Evolutionary conservation across 1,140 invertebrate species (phyloP), one percentile per base, ranked within the genome.

Genomic region (Aphis gossypii): DNA sequence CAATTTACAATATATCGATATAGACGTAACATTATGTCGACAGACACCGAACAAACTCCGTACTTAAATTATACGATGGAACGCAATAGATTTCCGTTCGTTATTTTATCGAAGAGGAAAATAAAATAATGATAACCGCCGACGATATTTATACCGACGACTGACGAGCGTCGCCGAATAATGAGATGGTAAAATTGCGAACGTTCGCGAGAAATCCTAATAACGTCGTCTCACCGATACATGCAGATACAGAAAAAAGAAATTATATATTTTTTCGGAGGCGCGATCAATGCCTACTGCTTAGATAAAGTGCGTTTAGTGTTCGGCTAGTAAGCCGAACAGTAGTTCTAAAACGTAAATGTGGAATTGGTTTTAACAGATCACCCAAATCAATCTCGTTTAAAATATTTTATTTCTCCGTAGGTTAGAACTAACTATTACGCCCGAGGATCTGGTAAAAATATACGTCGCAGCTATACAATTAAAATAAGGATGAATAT

Each of bases 141-240:
- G 11, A 41, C 83, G 21, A 38, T 82, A 38, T 23, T 25, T 30
- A 84, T 25, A 41, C 21, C 35, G 38, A 84, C 23, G 60, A n/a
- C 14, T 76, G 60, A 76, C n/a, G 60, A 76, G 14, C 14, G n/a
- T 35, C 60, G n/a, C 11, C 30, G 60, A 76, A 84, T 84, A 84
- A 84, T 84, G 83, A 84, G 41, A 44, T 41, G 82, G n/a, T 41
- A 25, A 84, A 84, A 84, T 84, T 84, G 38, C 38, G 83, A 41
- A 84, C 83, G 83, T 84, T 84, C 21, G 83, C 83, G 41, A 5
- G 60, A 76, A 76, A 76, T 76, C 60, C 60, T 76, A 84, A 84
- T 44, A 84, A 84, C 83, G 20, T 41, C 8, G 83, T 44, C 38
- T 84, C 38, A n/a, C 9, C 20, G 82, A 83, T 41, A 41, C 6